A percentile compares a stretch with the other conserved stretches of the same genome.
Conservation (phyloP, 2,888 invertebrate genomes). For the Noctua comes region DNA sequence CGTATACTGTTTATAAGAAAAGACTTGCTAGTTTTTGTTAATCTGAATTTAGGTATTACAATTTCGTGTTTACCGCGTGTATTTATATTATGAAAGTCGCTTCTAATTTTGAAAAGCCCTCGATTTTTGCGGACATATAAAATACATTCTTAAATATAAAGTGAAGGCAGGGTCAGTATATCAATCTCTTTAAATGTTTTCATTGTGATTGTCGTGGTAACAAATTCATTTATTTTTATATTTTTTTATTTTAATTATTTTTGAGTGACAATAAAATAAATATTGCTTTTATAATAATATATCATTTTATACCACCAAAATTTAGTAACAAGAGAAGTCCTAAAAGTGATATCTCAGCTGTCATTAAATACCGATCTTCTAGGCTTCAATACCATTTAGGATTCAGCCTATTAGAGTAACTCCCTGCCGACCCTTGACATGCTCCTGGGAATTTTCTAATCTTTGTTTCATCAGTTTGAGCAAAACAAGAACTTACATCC, state of each 20-base stretch:
- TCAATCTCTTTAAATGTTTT: too few species aligned
- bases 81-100: too few species aligned
- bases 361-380: neutral
- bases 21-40: too few species aligned
- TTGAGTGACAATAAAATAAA: neutral
- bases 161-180: too few species aligned
- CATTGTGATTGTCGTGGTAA: too few species aligned
- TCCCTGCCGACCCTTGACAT: neutral
- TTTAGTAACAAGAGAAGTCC: neutral
- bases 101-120: too few species aligned
- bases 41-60: too few species aligned
- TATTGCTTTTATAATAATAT: neutral
- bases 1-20: too few species aligned
- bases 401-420: neutral
- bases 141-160: too few species aligned
- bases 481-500: neutral
- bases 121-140: too few species aligned
- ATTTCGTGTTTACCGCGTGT: too few species aligned
- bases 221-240: too few species aligned
- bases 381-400: neutral
- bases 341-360: neutral
- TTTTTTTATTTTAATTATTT: neutral
- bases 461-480: neutral
- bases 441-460: neutral
- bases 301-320: neutral